Evolutionary conservation across 2,888 invertebrate genomes (phyloP), one percentile per base, ranked within the genome.

Genomic region (Carcina quercana): DNA sequence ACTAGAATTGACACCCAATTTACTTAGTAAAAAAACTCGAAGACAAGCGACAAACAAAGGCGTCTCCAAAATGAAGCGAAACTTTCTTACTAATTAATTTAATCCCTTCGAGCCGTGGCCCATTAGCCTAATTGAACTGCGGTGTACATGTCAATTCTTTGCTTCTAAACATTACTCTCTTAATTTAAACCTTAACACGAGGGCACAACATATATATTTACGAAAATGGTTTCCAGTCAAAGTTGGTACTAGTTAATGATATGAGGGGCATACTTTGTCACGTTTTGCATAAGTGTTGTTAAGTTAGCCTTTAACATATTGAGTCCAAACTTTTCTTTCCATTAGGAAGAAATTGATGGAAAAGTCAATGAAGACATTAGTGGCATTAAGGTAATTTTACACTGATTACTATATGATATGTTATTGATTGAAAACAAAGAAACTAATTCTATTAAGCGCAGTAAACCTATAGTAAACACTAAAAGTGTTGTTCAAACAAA

Each of bases 1-100:
- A 24, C 12, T 5, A 10, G 25, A 26, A 26, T 8, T 14, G 3
- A 15, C 30, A 6, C 8, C 42, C 37, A 47, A 48, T 56, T 60
- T 54, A 43, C 48, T 59, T 51, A 45, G 35, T 35, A 46, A 32
- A 46, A 56, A 57, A 67, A 60, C 53, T 50, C 47, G 55, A 69
- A n/a, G 71, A 73, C 64, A 64, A 45, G 48, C 47, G 47, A 59
- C 72, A 78, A 80, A 82, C 74, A 80, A 76, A 78, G 79, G 72
- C 64, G 67, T 43, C 24, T 58, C 62, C 62, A 62, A 68, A 78
- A 73, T 62, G 66, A 59, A 74, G 69, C 69, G 59, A 69, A 80
- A 82, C 74, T 80, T 82, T 79, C 78, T 78, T 78, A 73, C 79
- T 80, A 82, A 82, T 82, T 82, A 80, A 82, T 79, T 76, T 76